These are phyloP conservation scores for Drosophila maculinotata DNA, from an alignment of 2,888 invertebrate species.

Conservation along the genomic window DNA sequence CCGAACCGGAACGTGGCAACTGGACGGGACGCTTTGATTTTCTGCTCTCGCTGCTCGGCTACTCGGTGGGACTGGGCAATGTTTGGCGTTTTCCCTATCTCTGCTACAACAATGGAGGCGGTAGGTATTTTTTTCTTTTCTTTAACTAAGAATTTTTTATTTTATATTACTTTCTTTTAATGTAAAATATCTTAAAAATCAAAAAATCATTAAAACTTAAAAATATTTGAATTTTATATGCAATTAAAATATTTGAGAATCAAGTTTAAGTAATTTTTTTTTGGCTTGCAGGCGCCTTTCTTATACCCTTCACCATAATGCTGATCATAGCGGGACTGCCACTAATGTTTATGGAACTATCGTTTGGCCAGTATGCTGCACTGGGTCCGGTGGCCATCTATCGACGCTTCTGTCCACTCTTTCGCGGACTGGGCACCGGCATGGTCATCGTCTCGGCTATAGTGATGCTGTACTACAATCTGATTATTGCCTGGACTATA, in stretches of 20 bases:
- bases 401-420: constrained; percentile 89
- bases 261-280: background rate
- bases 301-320: constrained; percentile 93
- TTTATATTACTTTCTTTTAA: too few species aligned
- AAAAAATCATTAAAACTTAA: too few species aligned
- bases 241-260: too few species aligned
- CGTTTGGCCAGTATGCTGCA: constrained; percentile 93
- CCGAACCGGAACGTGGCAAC: constrained; percentile 88
- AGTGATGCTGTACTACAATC: constrained; percentile 91
- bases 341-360: constrained; percentile 93
- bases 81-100: constrained; percentile 92
- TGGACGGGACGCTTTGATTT: constrained; percentile 92
- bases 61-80: constrained; percentile 90
- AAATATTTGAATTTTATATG: too few species aligned
- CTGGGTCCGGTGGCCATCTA: constrained; percentile 92
- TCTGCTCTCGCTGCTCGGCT: constrained; percentile 89
- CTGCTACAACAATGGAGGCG: constrained; percentile 91
- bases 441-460: constrained; percentile 91
- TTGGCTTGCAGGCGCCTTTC: constrained; percentile 88
- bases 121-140: constrained; percentile 82
- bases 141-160: too few species aligned
- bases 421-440: constrained; percentile 90
- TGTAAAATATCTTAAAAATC: too few species aligned
- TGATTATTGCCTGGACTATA: constrained; percentile 92
- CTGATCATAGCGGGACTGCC: constrained; percentile 92